Conservation (phyloP, 2,888 invertebrate species). For the Lydus trimaculatus region DNA sequence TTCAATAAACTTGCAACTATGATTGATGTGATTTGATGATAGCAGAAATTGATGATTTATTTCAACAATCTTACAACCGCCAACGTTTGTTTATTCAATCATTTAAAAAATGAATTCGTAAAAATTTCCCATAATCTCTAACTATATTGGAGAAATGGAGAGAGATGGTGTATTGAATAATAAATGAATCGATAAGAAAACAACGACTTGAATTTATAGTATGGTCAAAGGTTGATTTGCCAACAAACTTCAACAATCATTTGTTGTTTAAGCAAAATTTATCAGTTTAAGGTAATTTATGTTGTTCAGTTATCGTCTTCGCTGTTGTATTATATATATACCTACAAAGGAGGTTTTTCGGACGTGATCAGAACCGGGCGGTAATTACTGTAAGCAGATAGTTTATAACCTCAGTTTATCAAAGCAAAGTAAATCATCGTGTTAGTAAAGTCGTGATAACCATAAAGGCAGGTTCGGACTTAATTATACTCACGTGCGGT, state of each 20-base stretch:
- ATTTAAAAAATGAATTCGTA: not conserved
- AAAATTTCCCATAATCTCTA: not conserved
- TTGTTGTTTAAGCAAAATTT: slow-evolving; percentile 5
- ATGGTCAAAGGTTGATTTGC: slow-evolving; percentile 5
- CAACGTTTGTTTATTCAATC: not conserved
- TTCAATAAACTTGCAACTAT: not conserved
- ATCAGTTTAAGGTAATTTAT: slow-evolving; percentile 6
- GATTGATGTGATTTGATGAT: slow-evolving; percentile 2
- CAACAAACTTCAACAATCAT: not conserved
- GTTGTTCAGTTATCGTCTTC: not conserved
- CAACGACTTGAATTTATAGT: not conserved
- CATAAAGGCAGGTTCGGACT: slow-evolving; percentile 57
- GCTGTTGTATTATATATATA: not conserved
- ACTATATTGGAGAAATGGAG: not conserved
- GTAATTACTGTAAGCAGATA: slow-evolving; percentile 54
- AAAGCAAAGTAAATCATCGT: slow-evolving; percentile 58
- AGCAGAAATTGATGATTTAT: not conserved
- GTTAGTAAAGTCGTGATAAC: slow-evolving; percentile 57
- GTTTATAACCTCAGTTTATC: slow-evolving; percentile 58
- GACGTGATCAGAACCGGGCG: slow-evolving; percentile 44
- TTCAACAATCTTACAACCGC: not conserved
- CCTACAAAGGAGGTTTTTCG: slow-evolving; percentile 25
- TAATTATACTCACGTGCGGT: slow-evolving; percentile 60
- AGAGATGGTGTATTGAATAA: not conserved
- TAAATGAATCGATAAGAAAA: not conserved